Evolutionary conservation across 2,888 invertebrate species (phyloP), one percentile per base, ranked within the genome.

Genomic region (Lasioglossum vierecki): DNA sequence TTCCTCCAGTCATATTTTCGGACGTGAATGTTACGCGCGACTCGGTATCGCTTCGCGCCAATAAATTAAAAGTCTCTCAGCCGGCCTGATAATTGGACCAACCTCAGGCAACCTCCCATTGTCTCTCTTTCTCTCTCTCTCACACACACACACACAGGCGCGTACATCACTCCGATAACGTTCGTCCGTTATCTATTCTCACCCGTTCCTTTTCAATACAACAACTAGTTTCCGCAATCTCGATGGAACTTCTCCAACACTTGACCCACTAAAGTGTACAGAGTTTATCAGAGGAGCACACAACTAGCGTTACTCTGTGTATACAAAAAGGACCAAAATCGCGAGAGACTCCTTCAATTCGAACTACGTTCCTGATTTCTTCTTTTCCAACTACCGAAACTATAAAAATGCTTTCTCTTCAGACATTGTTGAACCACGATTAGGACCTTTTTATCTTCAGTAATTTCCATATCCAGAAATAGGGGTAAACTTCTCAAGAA

Each of bases 181-280:
- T 81, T 85, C 63, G 39, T 39, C 39, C 13, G 35, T 70, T 68
- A 72, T 81, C 77, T 53, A 13, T 39, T 22, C 57, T 39, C 78
- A 44, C 30, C 76, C 68, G 41, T 70, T 84, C 53, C 72, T 82
- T 77, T 71, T 46, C 66, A 66, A 87, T 68, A 72, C 44, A 63
- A 72, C 74, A 49, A 49, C 39, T 76, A 72, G 66, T 85, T 87
- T 91, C 85, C 84, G 80, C 82, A 90, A 91, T 90, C 90, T 84
- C 89, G 82, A 76, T 90, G 90, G 86, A 91, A 90, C 84, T 91
- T 91, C 79, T 88, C 87, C 82, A 76, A 87, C 80, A 88, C 85
- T 92, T 92, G 91, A 92, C 89, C 91, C 79, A 90, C 73, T 91
- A 85, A 80, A 83, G 71, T 35, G 82, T 80, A 86, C 84, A 83